A percentile compares a stretch with the other conserved stretches of the same genome.
phyloP scores from a whole-genome alignment of 2,797 vertebrate genomes.

The Sciurus carolinensis region DNA sequence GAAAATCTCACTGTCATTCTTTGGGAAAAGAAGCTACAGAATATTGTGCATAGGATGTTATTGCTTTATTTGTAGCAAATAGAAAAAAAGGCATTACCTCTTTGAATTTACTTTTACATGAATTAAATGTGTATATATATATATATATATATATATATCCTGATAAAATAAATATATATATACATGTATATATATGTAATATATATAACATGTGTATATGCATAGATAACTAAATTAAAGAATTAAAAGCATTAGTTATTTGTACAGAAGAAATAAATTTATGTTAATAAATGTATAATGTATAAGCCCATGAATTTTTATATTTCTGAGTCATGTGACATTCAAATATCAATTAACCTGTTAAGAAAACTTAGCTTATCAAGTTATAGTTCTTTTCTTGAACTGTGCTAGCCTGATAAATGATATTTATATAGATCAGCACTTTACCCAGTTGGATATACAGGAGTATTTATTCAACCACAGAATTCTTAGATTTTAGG shows the following conservation, averaged over 20 bases:
- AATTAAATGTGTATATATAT: too few species aligned
- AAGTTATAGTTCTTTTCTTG: neutral
- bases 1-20: neutral
- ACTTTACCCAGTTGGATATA: too few species aligned
- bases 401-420: neutral
- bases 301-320: neutral
- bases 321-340: neutral
- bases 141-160: too few species aligned
- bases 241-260: neutral
- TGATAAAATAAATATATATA: too few species aligned
- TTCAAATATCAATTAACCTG: neutral
- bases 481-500: too few species aligned
- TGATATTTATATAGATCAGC: too few species aligned
- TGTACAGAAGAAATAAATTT: neutral
- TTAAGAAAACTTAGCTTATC: neutral
- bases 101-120: neutral
- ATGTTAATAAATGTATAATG: neutral
- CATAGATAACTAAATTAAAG: neutral
- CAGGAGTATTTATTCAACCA: too few species aligned
- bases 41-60: too few species aligned
- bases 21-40: neutral
- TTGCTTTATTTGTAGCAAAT: neutral
- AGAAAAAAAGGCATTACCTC: neutral
- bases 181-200: too few species aligned
- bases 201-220: too few species aligned